phyloP scores from a whole-genome alignment of 1,140 invertebrate species.

The Sitophilus oryzae region DNA sequence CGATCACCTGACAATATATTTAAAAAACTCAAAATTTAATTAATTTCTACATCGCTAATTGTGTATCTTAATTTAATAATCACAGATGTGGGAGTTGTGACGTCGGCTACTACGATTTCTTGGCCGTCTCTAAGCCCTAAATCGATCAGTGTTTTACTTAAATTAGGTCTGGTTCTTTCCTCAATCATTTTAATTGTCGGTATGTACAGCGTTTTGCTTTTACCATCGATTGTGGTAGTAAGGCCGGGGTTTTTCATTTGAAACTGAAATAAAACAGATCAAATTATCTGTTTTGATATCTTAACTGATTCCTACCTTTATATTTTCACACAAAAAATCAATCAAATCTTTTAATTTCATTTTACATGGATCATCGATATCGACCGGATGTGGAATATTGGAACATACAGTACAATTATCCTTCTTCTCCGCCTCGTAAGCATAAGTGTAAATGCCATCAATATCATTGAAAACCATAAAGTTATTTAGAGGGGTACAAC shows the following conservation, averaged over 20 bases:
- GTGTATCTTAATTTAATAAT: conserved; percentile 60
- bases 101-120: conserved; percentile 83
- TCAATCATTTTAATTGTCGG: conserved; percentile 84
- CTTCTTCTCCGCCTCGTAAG: conserved; percentile 86
- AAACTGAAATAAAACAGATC: conserved; percentile 44
- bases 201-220: conserved; percentile 90
- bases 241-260: conserved; percentile 86
- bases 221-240: conserved; percentile 72
- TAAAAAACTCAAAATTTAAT: conserved; percentile 19
- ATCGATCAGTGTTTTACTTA: conserved; percentile 80
- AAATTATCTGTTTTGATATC: background rate
- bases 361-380: conserved; percentile 59
- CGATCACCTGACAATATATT: no score
- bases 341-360: conserved; percentile 81
- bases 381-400: conserved; percentile 62
- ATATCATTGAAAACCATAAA: conserved; percentile 97
- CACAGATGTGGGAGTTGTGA: conserved; percentile 78
- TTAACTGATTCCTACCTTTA: conserved; percentile 36
- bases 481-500: conserved; percentile 85
- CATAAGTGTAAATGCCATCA: conserved; percentile 94
- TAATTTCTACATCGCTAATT: conserved; percentile 51
- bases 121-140: conserved; percentile 75
- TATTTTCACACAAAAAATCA: conserved; percentile 66
- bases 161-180: conserved; percentile 76
- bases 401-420: conserved; percentile 83